Evolutionary conservation across 1,140 invertebrate genomes (phyloP), one percentile per base, ranked within the genome.

Genomic region (Aporrectodea caliginosa): DNA sequence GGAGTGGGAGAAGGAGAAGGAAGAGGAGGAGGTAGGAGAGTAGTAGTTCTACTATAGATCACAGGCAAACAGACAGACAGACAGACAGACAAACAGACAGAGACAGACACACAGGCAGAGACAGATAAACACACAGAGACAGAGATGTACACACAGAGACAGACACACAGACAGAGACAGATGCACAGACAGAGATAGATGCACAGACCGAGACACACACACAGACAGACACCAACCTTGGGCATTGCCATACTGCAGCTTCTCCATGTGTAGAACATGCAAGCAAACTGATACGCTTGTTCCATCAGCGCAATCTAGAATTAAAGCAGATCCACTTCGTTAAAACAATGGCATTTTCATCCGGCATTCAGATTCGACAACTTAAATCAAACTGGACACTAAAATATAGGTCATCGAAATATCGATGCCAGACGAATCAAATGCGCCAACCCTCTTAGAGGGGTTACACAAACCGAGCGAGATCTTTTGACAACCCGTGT

Each of bases 211-310:
- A 29, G 68, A 73, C 1, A 1, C 32, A 58, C 16, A 27, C n/a
- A 1, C 1, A 2, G 35, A 22, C 14, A 33, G 29, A 35, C 16
- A 22, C 29, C 77, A 70, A 90, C 90, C 86, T 89, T 88, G 1
- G 98, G 98, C 84, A 99, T 97, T 12, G 98, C 97, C 78, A 98
- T 90, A 0, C 96, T 98, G 87, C 97, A 99, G 89, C 97, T 99
- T 83, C 98, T 90, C 98, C 98, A 99, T 0, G 98, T 99, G 87
- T 99, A 99, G 33, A 99, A 89, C 95, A 98, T 98, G 1, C 97
- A 95, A 0, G 97, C 97, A 92, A 98, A 97, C 82, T 95, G 93
- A 82, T 98, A 92, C 1, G 97, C 98, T 91, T 99, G 95, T 85
- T 98, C 95, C 22, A 99, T 90, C 75, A 99, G 89, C 84, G 97